Base-by-base conservation (phyloP, 1,140 invertebrate species). In the Whitmania pigra region DNA sequence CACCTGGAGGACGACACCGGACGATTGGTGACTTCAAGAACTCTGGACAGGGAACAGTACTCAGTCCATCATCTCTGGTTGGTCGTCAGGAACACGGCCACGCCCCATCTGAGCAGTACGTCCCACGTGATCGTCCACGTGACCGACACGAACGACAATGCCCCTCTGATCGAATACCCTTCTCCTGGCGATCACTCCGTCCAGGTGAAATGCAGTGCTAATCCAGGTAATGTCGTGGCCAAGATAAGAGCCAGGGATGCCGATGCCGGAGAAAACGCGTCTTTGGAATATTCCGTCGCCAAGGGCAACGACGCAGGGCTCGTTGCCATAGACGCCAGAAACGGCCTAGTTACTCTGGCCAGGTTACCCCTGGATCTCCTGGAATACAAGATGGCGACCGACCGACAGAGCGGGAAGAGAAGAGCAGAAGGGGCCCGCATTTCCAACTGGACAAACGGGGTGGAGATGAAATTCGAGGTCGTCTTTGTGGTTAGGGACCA, bases 61-160 rank as follows among this genome's bases (percentile, higher is more conserved):
- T 22, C 70, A 11, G 31, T 40, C 31, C 63, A 72, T 29, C 66
- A 72, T 18, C 27, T 71, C 29, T 27, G 60, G 20, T 29, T 74
- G 31, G 60, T 72, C 11, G 71, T 40, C 31, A 20, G 40, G n/a
- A 29, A 49, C 40, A 31, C 69, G 31, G 25, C 69, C 22, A 53
- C 70, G 25, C 36, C 70, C 7, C 67, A 67, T 29, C 68, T 73
- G 27, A 67, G 60, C 27, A 57, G 66, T 25, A 72, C 71, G 9
- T 25, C 71, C 5, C 49, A 53, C 55, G 68, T 74, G 15, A 67
- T 71, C 25, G 66, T 74, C 22, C 71, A 67, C 40, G 71, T 74
- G n/a, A 43, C 67, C 7, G 74, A 74, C 71, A 73, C 49, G 20
- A 74, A 74, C 71, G 74, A 74, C 53, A 74, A 74, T 25, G 67